These are phyloP conservation scores for Takifugu bimaculatus DNA, from an alignment of 2,113 vertebrate species.

Conservation along the genomic window DNA sequence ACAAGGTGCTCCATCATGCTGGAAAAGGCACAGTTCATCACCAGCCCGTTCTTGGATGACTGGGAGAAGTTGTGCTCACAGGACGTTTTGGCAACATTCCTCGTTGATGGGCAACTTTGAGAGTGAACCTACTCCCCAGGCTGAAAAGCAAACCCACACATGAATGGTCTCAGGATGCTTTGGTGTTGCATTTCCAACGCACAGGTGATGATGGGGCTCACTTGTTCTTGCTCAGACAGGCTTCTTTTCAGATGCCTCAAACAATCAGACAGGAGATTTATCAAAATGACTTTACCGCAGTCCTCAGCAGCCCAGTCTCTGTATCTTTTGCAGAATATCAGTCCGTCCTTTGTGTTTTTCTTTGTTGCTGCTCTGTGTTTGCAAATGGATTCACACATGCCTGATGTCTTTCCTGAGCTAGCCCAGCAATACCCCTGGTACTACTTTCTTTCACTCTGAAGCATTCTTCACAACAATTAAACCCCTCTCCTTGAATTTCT, in stretches of 20 bases:
- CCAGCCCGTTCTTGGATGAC: constrained; percentile 3
- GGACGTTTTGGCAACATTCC: not conserved
- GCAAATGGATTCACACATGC: not conserved
- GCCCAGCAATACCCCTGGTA: not conserved
- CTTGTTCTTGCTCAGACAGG: not conserved
- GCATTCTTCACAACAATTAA: not conserved
- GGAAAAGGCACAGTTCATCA: constrained; percentile 5
- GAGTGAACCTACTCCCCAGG: not conserved
- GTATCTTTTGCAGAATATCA: not conserved
- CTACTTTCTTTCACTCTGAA: not conserved
- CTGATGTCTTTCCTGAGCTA: not conserved
- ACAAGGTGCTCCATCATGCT: constrained; percentile 8
- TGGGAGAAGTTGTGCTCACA: constrained; percentile 2
- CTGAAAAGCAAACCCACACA: not conserved
- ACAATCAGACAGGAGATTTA: not conserved
- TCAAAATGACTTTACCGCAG: not conserved
- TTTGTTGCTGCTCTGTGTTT: not conserved
- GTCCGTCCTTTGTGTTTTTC: constrained; percentile 2
- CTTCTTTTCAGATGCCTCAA: not conserved
- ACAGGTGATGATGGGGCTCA: not conserved
- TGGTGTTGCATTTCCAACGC: not conserved
- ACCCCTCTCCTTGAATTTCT: not conserved
- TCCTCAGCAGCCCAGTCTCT: not conserved
- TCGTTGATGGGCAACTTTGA: constrained; percentile 3
- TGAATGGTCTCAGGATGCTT: not conserved